phyloP scores from a whole-genome alignment of 2,113 vertebrate genomes.

The Vulpes lagopus region DNA sequence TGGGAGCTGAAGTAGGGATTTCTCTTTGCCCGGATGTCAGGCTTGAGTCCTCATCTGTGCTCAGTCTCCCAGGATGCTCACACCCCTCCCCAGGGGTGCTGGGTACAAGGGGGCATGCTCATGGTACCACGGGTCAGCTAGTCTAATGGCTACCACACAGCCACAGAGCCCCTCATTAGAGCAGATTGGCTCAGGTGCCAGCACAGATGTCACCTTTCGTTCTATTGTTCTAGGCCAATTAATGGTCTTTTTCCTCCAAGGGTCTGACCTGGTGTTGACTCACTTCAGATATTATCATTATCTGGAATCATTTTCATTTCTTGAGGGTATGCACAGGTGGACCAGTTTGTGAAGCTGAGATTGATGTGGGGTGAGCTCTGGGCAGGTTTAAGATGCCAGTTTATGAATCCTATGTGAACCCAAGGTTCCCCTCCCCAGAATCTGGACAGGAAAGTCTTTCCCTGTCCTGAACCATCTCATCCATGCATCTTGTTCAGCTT shows the following conservation, averaged over 20 bases:
- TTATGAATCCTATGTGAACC: rapidly evolving
- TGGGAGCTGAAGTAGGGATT: rapidly evolving
- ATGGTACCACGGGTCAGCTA: background rate
- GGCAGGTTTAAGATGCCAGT: background rate
- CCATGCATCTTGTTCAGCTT: background rate
- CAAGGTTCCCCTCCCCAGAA: no score
- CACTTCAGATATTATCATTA: background rate
- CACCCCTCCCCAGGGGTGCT: background rate
- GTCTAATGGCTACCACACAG: rapidly evolving
- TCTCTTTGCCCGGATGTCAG: background rate
- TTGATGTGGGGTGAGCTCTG: background rate
- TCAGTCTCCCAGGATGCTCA: background rate
- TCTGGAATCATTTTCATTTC: background rate
- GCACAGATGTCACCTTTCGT: background rate
- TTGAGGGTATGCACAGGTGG: background rate
- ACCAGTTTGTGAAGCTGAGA: background rate
- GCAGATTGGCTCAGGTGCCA: background rate
- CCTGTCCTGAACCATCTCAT: background rate
- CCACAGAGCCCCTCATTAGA: background rate
- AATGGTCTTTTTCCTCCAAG: background rate
- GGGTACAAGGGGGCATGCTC: rapidly evolving
- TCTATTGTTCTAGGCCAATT: background rate
- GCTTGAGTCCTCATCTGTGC: background rate
- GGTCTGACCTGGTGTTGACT: background rate
- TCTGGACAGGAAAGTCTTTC: rapidly evolving